A percentile compares a stretch with the other conserved stretches of the same genome.
Conservation (phyloP, 64 coral and sea anemone species). For the Exaiptasia diaphana region DNA sequence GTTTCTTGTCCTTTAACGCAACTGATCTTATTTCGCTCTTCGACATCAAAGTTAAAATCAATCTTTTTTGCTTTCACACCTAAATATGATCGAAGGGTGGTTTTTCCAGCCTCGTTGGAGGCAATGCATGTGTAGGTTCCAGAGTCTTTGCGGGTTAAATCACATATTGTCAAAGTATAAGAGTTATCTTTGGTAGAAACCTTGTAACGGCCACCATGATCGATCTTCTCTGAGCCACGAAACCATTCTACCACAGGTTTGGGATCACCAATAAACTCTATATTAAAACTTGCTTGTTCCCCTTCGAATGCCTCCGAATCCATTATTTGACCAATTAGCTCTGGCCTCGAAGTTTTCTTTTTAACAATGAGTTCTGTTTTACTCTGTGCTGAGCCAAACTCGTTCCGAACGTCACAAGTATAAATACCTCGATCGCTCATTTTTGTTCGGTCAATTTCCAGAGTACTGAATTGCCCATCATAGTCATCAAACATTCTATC, state of each 20-base stretch:
- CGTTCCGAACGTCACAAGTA: conserved; percentile 66
- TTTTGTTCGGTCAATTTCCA: conserved; percentile 40
- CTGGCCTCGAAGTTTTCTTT: conserved; percentile 38
- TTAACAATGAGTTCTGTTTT: conserved; percentile 55
- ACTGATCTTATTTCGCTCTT: background rate
- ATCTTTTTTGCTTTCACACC: conserved; percentile 62
- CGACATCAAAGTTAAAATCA: background rate
- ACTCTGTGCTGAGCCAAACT: conserved; percentile 57
- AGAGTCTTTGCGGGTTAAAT: conserved; percentile 54
- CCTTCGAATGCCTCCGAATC: conserved; percentile 59
- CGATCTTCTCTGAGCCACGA: conserved; percentile 62
- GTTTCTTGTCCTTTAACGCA: background rate
- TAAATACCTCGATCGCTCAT: conserved; percentile 56
- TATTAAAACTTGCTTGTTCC: conserved; percentile 55
- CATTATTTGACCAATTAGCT: conserved; percentile 43
- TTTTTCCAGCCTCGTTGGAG: conserved; percentile 72
- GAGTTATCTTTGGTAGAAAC: conserved; percentile 42
- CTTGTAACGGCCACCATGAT: conserved; percentile 52
- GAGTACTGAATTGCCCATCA: conserved; percentile 34
- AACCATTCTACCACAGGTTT: conserved; percentile 85
- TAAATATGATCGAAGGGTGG: conserved; percentile 48
- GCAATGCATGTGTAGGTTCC: conserved; percentile 71
- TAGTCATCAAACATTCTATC: conserved; percentile 47
- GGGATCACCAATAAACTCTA: conserved; percentile 55
- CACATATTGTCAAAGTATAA: conserved; percentile 49